Percentiles rank a stretch among this genome's conserved stretches.
Evolutionary conservation across 2,888 invertebrate genomes (phyloP).

Genomic region (Ophion ellenae): DNA sequence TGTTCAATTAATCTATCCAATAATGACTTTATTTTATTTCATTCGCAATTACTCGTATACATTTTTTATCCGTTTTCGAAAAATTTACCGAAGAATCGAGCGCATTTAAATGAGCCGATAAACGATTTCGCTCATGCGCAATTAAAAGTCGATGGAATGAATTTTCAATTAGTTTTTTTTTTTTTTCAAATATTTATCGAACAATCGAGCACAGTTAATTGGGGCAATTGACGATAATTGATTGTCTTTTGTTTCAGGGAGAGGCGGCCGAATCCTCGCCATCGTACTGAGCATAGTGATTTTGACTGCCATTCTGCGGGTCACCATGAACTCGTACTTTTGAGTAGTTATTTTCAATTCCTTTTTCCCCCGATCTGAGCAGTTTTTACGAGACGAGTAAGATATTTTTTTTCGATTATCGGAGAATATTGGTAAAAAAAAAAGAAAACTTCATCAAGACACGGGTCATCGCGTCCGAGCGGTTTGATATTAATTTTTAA

Average conservation of each 20-base stretch:
- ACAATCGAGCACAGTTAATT: not conserved
- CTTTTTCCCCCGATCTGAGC: not conserved
- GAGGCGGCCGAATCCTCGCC: conserved; percentile 39
- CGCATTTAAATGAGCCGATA: too few species aligned
- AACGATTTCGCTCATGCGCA: too few species aligned
- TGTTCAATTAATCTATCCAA: too few species aligned
- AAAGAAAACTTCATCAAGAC: not conserved
- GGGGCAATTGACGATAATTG: not conserved
- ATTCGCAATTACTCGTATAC: too few species aligned
- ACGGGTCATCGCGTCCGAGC: not conserved
- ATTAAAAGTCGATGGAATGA: not conserved
- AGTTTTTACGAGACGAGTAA: not conserved
- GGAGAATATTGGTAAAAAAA: not conserved
- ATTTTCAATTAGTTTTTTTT: conserved; percentile 1
- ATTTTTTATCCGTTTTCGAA: too few species aligned
- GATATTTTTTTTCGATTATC: not conserved
- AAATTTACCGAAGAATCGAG: too few species aligned
- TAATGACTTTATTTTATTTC: too few species aligned
- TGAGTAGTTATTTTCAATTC: not conserved
- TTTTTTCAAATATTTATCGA: not conserved
- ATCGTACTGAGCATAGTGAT: conserved; percentile 45
- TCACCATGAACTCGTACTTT: conserved; percentile 40
- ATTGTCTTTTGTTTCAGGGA: conserved; percentile 41
- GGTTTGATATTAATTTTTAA: too few species aligned
- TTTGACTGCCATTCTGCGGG: conserved; percentile 50